Evolutionary conservation across 2,888 invertebrate genomes (phyloP).

Genomic region (Rutpela maculata): DNA sequence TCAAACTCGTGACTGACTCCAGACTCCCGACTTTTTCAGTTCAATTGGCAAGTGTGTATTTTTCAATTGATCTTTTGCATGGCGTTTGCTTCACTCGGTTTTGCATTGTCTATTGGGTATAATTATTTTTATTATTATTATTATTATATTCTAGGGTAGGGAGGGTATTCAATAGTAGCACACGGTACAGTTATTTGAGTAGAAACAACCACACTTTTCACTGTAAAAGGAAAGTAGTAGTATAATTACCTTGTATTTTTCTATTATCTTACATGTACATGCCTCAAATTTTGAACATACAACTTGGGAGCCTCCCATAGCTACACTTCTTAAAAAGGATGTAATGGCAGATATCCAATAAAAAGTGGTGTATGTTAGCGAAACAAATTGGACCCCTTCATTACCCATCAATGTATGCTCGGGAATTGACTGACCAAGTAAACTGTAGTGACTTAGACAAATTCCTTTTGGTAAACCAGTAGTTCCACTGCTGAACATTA

Average conservation of each 20-base stretch:
- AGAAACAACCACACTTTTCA: no score
- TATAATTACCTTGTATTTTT: constrained; percentile 48
- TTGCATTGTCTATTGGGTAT: no score
- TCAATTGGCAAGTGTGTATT: no score
- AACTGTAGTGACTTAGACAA: constrained; percentile 55
- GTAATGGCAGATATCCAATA: constrained; percentile 47
- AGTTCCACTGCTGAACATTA: constrained; percentile 67
- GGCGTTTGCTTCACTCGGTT: no score
- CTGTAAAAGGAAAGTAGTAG: no score
- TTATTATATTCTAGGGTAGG: no score
- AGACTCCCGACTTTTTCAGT: no score
- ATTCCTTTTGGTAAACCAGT: constrained; percentile 66
- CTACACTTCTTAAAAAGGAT: constrained; percentile 1
- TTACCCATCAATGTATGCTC: background rate
- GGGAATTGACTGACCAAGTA: constrained; percentile 17
- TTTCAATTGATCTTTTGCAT: no score
- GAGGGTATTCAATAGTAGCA: no score
- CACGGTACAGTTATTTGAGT: no score
- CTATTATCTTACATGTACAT: constrained; percentile 42
- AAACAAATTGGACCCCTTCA: background rate
- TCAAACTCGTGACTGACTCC: no score
- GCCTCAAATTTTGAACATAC: constrained; percentile 42
- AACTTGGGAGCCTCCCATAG: constrained; percentile 33
- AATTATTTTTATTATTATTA: no score
- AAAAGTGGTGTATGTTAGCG: constrained; percentile 33